Evolutionary conservation across 2,888 invertebrate genomes (phyloP), one percentile per base, ranked within the genome.

Genomic region (Parasteatoda lunata): DNA sequence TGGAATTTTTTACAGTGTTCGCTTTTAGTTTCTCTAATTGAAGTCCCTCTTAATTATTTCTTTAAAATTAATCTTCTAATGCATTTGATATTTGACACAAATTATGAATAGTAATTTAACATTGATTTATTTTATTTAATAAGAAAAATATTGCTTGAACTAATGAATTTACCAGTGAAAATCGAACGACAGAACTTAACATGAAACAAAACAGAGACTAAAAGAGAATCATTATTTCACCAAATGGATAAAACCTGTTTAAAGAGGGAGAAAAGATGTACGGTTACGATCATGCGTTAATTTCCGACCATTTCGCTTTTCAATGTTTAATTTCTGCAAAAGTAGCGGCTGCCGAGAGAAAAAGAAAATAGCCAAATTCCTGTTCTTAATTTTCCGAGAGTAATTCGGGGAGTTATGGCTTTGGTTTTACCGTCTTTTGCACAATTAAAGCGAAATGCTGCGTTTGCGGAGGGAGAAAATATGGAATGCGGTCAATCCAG

Each of bases 341-440:
- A 59, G 59, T 30, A 30, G 30, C 30, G 30, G 30, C 30, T 1
- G 30, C 30, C 52, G 47, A 7, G 13, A 73, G 45, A 49, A 68
- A 30, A 54, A 59, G 9, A 70, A 70, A 78, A 78, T 30, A 52
- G 70, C 59, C 7, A 8, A n/a, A 54, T 70, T 70, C 70, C 78
- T 47, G 78, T 54, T 59, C 70, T 78, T 69, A 70, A 78, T 70
- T 70, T 78, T 78, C 70, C 64, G 70, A 70, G 70, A 70, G 70
- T 70, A 70, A 59, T 70, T 59, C 54, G 66, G 49, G 78, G 70
- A 78, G 69, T 70, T 70, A 59, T 70, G 49, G 64, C 68, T 68
- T 13, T 15, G 47, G 13, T 70, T 78, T 70, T 52, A 64, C 68
- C 54, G 54, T 47, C 15, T 70, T 78, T 9, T 45, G 59, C 78